A percentile compares a stretch with the other conserved stretches of the same genome.
Evolutionary conservation across 2,888 invertebrate genomes (phyloP).

Genomic region (Alloscopus bannaensis): DNA sequence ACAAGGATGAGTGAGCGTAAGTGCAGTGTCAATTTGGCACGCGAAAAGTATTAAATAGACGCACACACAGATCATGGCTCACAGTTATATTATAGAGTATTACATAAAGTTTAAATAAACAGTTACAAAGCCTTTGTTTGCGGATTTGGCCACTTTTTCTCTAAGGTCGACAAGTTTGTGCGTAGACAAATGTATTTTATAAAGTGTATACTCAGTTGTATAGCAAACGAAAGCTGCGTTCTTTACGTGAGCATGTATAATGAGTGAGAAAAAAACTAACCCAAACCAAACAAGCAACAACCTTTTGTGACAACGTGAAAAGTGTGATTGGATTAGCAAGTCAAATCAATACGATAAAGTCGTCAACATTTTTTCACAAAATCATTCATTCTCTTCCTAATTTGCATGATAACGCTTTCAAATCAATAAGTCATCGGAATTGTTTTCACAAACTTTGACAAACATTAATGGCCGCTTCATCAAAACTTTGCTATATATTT

Average conservation of each 20-base stretch:
- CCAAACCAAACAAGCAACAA: slow-evolving; percentile 56
- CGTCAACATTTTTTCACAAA: no score
- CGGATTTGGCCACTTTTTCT: slow-evolving; percentile 53
- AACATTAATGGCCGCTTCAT: no score
- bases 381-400: no score
- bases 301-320: no score
- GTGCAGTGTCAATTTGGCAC: slow-evolving; percentile 66
- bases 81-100: neutral
- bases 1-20: slow-evolving; percentile 65
- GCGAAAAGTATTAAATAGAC: slow-evolving; percentile 58
- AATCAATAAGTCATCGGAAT: no score
- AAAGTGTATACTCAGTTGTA: no score
- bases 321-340: no score
- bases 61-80: neutral
- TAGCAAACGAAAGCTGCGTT: neutral
- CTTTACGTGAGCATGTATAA: slow-evolving; percentile 12
- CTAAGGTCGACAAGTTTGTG: slow-evolving; percentile 25
- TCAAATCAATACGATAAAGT: no score
- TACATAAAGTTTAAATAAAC: slow-evolving; percentile 55
- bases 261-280: no score
- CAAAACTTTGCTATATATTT: no score
- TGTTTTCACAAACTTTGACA: no score
- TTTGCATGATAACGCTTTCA: no score
- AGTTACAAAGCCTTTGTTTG: slow-evolving; percentile 49
- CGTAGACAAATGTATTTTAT: slow-evolving; percentile 31